These are phyloP conservation scores for Oxyruncus cristatus DNA, from an alignment of 2,113 vertebrate genomes.

Conservation along the genomic window DNA sequence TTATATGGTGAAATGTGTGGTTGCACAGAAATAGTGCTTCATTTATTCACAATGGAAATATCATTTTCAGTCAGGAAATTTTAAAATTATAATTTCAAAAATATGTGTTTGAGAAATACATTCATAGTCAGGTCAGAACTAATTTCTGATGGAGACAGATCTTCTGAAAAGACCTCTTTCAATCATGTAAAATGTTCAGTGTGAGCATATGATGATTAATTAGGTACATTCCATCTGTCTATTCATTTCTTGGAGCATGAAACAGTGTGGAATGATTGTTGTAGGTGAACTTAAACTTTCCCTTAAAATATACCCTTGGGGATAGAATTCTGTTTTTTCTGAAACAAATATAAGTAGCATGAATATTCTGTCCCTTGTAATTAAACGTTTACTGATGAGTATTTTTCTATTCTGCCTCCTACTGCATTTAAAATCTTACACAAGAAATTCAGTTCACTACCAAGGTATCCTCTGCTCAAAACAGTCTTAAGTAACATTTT, in stretches of 20 bases:
- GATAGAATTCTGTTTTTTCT: neutral
- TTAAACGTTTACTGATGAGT: neutral
- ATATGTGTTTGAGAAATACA: neutral
- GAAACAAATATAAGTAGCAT: neutral
- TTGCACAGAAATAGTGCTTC: neutral
- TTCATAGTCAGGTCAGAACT: neutral
- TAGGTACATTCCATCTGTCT: neutral
- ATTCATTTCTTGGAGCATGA: neutral
- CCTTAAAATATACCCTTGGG: neutral
- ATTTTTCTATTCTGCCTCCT: neutral
- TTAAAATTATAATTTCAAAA: neutral
- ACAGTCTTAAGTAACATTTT: neutral
- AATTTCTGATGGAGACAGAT: neutral
- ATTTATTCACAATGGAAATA: neutral
- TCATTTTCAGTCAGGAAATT: neutral
- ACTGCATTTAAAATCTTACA: neutral
- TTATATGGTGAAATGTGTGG: neutral
- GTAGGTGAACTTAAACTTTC: neutral
- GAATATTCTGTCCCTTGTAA: neutral
- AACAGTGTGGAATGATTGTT: neutral
- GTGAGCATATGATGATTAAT: neutral
- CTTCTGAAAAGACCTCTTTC: neutral
- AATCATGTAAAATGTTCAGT: neutral
- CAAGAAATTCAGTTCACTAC: slow-evolving; percentile 11
- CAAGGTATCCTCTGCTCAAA: neutral